Conservation (phyloP, 2,797 vertebrate species). For the Micrastur ruficollis region DNA sequence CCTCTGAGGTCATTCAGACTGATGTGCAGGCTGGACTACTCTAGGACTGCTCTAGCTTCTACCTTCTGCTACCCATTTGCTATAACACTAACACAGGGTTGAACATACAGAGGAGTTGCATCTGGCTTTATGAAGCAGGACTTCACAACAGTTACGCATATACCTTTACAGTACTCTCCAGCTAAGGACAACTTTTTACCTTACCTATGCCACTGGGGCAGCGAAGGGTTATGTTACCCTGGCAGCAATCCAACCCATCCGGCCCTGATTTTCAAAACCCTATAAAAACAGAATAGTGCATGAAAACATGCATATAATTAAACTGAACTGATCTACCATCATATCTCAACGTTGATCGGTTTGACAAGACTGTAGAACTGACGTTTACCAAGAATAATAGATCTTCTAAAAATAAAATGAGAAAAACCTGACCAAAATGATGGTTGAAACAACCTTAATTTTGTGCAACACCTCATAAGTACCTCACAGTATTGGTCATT, state of each 20-base stretch:
- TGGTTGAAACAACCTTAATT: background rate
- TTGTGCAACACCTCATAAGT: background rate
- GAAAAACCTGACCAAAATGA: background rate
- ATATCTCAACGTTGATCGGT: background rate
- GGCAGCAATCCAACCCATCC: background rate
- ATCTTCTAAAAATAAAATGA: background rate
- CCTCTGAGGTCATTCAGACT: fast-evolving
- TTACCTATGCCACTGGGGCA: background rate
- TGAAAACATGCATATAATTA: background rate
- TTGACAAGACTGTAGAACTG: background rate
- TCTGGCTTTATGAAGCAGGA: background rate
- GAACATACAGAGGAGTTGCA: background rate
- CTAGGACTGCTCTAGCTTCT: background rate
- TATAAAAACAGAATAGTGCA: background rate
- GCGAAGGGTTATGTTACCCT: background rate
- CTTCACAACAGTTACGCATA: background rate
- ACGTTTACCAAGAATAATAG: background rate
- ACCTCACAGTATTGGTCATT: background rate
- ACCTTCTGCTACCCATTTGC: background rate
- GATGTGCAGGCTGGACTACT: background rate
- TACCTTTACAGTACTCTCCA: background rate
- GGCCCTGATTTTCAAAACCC: background rate
- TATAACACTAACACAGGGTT: background rate
- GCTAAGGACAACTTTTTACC: background rate
- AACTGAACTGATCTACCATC: background rate